Base-by-base conservation (phyloP, 2,888 invertebrate genomes). In the Scaeva pyrastri region DNA sequence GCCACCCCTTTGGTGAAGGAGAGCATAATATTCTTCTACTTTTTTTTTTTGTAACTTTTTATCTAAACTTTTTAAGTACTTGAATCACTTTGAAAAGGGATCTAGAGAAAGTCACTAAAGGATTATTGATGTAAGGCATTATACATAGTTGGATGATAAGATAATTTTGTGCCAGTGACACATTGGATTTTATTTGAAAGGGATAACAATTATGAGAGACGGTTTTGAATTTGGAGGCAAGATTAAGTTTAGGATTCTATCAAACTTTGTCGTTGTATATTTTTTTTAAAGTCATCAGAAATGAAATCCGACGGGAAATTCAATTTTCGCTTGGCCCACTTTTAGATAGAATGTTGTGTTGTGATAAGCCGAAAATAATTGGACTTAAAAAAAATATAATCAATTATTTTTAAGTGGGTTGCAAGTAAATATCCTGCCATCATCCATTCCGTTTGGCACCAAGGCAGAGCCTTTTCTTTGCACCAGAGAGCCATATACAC, bases 41-140 rank as follows among this genome's bases (percentile, higher is more conserved):
- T 8, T 14, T 66, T 14, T 48, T 36, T 36, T 36, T 23, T 64
- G 11, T 5, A 26, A 14, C 39, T 68, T 68, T 50, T 50, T 68
- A 52, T 68, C 68, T 52, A 68, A 68, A 68, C 68, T 68, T 68
- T 68, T 68, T 68, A 68, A 68, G 68, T 52, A 68, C 68, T 68
- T 68, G 68, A 68, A 68, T 68, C 68, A 68, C 68, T 68, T 68
- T 50, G 68, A 31, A 68, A 52, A 52, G 52, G 23, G 68, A 52
- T 31, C 31, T 66, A 41, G 50, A 52, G 50, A 68, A 68, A 68
- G 68, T 68, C 68, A 52, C 68, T 68, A 68, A 52, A 68, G 68
- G 68, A 68, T 68, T 68, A 68, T 68, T 68, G 50, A 68, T 68
- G 68, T 52, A 52, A 68, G 39, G 68, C 52, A 68, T 68, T 52